Conservation (phyloP, 2,797 vertebrate species). For the Pseudochirops cupreus region DNA sequence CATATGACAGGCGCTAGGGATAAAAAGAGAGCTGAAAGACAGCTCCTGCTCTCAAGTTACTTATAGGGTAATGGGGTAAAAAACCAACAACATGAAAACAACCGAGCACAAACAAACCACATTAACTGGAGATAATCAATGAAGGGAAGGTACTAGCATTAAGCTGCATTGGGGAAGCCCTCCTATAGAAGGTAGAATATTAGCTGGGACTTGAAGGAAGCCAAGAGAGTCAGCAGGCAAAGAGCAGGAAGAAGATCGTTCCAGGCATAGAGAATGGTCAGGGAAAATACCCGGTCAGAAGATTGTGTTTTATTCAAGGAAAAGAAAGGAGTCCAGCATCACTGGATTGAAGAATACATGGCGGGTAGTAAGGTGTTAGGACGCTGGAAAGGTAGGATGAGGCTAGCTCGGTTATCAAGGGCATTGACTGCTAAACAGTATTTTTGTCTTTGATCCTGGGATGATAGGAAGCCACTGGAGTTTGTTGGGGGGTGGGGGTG, state of each 20-base stretch:
- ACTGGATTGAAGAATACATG: background rate
- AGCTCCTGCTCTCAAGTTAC: background rate
- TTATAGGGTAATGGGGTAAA: background rate
- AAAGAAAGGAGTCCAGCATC: background rate
- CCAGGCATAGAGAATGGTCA: background rate
- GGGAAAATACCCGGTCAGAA: background rate
- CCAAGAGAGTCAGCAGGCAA: background rate
- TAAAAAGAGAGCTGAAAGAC: background rate
- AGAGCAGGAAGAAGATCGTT: background rate
- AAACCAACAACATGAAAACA: background rate
- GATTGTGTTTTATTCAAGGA: background rate
- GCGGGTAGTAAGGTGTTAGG: background rate
- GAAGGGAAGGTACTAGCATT: background rate
- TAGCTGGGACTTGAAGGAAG: background rate
- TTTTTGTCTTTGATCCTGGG: background rate
- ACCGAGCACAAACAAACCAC: background rate
- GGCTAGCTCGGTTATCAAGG: background rate
- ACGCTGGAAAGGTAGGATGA: background rate
- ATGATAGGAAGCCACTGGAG: background rate
- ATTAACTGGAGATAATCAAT: background rate
- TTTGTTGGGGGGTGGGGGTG: background rate
- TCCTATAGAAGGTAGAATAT: background rate
- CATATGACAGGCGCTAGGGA: background rate
- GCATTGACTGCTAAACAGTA: background rate
- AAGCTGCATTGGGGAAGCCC: background rate